phyloP scores from a whole-genome alignment of 2,888 invertebrate species.

The Drosophila anomelani region DNA sequence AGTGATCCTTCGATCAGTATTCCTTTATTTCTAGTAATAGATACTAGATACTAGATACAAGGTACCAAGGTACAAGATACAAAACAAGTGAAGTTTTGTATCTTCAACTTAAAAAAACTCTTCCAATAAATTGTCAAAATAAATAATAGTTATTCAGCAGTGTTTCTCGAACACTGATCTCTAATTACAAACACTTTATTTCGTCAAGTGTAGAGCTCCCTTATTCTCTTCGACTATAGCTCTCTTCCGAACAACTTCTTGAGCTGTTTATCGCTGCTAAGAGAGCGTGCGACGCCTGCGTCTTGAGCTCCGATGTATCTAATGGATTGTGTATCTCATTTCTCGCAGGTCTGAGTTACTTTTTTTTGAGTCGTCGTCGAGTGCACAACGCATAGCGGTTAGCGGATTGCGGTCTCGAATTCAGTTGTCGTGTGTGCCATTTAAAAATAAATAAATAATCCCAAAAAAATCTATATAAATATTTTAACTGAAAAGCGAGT shows the following conservation, averaged over 20 bases:
- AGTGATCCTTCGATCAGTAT: background rate
- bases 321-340: conserved; percentile 7
- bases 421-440: conserved; percentile 65
- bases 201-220: conserved; percentile 3
- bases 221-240: background rate
- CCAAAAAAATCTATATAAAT: background rate
- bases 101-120: too few species aligned
- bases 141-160: too few species aligned
- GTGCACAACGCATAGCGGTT: conserved; percentile 68
- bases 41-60: too few species aligned
- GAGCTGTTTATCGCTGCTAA: conserved; percentile 28
- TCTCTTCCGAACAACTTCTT: conserved; percentile 46
- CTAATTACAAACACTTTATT: background rate
- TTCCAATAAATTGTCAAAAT: too few species aligned
- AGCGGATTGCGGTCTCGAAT: conserved; percentile 42
- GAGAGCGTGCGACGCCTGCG: conserved; percentile 31
- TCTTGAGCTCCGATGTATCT: conserved; percentile 1
- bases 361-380: conserved; percentile 80
- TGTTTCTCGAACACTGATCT: too few species aligned
- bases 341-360: conserved; percentile 62
- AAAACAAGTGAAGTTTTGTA: too few species aligned
- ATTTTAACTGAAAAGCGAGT: conserved; percentile 25
- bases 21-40: background rate
- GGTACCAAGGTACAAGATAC: too few species aligned
- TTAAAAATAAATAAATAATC: conserved; percentile 12